Conservation (phyloP, 2,797 vertebrate genomes). For the Ciconia nigra region DNA sequence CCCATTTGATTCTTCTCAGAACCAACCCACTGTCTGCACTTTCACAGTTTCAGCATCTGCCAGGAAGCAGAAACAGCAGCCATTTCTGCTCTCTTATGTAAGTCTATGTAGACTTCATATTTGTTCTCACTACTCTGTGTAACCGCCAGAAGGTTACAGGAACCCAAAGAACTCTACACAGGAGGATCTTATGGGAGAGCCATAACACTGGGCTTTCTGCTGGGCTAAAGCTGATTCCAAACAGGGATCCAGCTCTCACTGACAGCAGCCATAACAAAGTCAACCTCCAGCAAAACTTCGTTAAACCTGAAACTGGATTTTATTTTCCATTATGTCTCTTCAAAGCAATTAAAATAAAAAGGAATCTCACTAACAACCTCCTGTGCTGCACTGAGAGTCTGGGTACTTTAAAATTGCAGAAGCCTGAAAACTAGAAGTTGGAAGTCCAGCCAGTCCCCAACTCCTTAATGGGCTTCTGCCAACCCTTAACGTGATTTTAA, state of each 20-base stretch:
- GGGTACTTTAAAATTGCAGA: neutral
- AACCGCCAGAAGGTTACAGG: neutral
- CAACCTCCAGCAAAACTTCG: neutral
- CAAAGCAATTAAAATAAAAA: neutral
- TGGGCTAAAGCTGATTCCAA: neutral
- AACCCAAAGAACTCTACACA: neutral
- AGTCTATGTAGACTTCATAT: neutral
- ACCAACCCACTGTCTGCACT: neutral
- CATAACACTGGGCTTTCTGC: neutral
- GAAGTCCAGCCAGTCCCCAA: neutral
- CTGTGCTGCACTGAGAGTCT: neutral
- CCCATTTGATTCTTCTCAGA: neutral
- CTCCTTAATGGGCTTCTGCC: neutral
- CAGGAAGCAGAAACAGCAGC: neutral
- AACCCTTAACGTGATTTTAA: neutral
- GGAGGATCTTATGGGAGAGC: accelerated
- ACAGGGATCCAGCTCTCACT: neutral
- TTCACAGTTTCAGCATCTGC: neutral
- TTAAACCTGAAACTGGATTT: neutral
- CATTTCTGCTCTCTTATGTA: neutral
- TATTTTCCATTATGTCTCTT: neutral
- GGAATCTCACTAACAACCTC: neutral
- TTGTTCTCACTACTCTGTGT: neutral
- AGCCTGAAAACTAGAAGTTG: neutral
- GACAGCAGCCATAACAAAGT: neutral